A percentile compares a stretch with the other conserved stretches of the same genome.
phyloP scores from a whole-genome alignment of 2,113 vertebrate species.

The Chascanopsetta lugubris region DNA sequence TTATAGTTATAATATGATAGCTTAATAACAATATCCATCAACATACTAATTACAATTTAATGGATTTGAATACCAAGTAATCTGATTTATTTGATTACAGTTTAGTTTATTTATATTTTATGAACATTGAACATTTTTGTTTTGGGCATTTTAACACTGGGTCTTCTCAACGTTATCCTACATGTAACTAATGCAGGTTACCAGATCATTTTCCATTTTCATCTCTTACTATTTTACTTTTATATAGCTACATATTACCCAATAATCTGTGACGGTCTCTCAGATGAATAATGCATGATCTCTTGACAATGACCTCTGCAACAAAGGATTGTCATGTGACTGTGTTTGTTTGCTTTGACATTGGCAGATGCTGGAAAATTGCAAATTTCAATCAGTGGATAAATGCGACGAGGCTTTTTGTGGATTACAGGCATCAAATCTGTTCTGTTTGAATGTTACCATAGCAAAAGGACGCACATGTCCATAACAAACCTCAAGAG shows the following conservation, averaged over 20 bases:
- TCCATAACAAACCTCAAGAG: neutral
- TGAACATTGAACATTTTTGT: no score
- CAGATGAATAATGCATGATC: slow-evolving; percentile 39
- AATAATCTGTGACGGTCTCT: slow-evolving; percentile 10
- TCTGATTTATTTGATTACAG: neutral
- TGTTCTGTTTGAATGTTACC: neutral
- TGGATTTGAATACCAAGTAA: neutral
- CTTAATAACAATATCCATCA: neutral
- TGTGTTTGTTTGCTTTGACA: slow-evolving; percentile 38
- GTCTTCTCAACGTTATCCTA: neutral
- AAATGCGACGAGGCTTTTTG: slow-evolving; percentile 3
- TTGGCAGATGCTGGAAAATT: slow-evolving; percentile 24
- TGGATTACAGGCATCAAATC: slow-evolving; percentile 22
- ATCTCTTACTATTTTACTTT: no score
- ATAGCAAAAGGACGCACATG: slow-evolving; percentile 2
- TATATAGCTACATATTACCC: no score
- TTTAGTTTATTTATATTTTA: neutral
- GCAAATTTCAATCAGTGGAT: slow-evolving; percentile 41
- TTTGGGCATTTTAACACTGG: neutral
- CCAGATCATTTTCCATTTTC: no score
- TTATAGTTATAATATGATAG: neutral
- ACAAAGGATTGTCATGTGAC: slow-evolving; percentile 47
- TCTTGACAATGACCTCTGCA: slow-evolving; percentile 38
- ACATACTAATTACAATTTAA: neutral
- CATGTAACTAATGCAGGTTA: neutral